These are phyloP conservation scores for Resseliella maxima DNA, from an alignment of 2,888 invertebrate species.

Conservation along the genomic window DNA sequence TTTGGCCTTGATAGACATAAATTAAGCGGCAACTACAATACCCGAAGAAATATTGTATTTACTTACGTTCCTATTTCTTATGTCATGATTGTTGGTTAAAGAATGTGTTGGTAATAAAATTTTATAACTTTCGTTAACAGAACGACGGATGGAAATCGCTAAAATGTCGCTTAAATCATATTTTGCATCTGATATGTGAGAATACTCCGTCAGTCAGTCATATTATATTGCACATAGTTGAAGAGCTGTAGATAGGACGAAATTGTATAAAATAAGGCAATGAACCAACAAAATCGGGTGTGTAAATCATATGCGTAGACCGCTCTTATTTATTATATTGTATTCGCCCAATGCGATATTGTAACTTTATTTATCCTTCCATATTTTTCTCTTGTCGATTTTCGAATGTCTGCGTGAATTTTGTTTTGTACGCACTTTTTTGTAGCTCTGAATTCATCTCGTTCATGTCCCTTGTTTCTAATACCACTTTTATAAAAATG, in stretches of 20 bases:
- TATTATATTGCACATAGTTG: background rate
- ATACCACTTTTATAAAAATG: background rate
- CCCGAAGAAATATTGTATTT: conserved; percentile 29
- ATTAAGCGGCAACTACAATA: conserved; percentile 19
- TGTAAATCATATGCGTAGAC: conserved; percentile 23
- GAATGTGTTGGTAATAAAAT: conserved; percentile 51
- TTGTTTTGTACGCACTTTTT: background rate
- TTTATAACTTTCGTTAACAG: conserved; percentile 51
- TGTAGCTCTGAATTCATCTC: background rate
- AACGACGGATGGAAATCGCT: background rate
- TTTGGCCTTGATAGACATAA: conserved; percentile 4
- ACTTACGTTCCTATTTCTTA: background rate
- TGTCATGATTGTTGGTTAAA: background rate
- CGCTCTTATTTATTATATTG: conserved; percentile 29
- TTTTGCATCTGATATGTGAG: conserved; percentile 40
- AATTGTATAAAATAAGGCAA: background rate
- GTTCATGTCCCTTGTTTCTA: background rate
- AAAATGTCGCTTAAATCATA: background rate
- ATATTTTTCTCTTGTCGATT: background rate
- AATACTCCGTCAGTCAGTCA: background rate
- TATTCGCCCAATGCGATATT: background rate
- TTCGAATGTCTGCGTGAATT: background rate
- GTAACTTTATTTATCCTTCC: background rate
- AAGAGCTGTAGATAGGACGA: background rate
- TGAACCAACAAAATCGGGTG: conserved; percentile 38